These are phyloP conservation scores for Neodiprion lecontei DNA, from an alignment of 1,140 invertebrate genomes.

Conservation along the genomic window DNA sequence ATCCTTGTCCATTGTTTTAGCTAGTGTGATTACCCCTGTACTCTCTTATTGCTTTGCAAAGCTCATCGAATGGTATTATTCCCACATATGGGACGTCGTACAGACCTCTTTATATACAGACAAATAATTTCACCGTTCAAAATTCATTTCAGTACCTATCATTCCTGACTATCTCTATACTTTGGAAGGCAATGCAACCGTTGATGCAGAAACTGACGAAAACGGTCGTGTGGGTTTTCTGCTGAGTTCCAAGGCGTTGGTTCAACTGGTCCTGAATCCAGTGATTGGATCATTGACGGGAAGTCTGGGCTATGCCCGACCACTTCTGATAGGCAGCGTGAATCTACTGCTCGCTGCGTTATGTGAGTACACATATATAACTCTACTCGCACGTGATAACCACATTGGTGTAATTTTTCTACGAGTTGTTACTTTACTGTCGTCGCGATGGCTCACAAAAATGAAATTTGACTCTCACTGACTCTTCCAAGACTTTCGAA, in stretches of 20 bases:
- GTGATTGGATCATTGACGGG: constrained; percentile 77
- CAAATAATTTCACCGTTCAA: neutral
- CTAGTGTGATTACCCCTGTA: too few relatives aligned
- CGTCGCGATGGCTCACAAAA: too few relatives aligned
- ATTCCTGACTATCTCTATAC: constrained; percentile 81
- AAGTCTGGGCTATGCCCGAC: constrained; percentile 78
- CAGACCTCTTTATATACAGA: too few relatives aligned
- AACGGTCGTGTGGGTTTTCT: constrained; percentile 82
- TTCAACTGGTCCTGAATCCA: constrained; percentile 86
- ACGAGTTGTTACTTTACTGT: too few relatives aligned
- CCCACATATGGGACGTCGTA: too few relatives aligned
- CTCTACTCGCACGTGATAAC: constrained; percentile 7
- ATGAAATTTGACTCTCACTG: too few relatives aligned
- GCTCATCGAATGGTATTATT: too few relatives aligned
- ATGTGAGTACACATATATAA: constrained; percentile 65
- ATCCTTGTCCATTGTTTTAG: too few relatives aligned
- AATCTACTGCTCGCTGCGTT: constrained; percentile 82
- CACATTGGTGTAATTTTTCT: too few relatives aligned
- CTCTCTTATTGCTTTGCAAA: too few relatives aligned
- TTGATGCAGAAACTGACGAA: constrained; percentile 62
- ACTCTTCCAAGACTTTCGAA: too few relatives aligned
- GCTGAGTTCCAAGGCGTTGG: constrained; percentile 85
- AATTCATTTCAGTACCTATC: constrained; percentile 76
- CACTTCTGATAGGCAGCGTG: constrained; percentile 82
- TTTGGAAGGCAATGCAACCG: constrained; percentile 61